phyloP scores from a whole-genome alignment of 2,797 vertebrate species.

The Sibirionetta formosa region DNA sequence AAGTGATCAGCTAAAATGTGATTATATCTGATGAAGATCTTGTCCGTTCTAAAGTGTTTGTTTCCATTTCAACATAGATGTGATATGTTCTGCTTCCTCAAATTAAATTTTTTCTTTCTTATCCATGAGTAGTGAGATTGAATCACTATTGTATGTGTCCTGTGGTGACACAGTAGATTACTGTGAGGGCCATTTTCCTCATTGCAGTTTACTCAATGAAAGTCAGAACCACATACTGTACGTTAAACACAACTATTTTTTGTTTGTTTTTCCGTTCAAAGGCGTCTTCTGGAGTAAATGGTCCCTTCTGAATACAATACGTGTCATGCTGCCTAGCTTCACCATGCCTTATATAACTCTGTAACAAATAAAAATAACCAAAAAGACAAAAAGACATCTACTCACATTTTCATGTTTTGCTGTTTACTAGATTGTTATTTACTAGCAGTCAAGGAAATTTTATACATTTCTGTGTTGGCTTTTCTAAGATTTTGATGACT shows the following conservation, averaged over 20 bases:
- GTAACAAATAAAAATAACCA: not conserved
- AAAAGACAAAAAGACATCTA: not conserved
- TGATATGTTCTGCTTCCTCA: not conserved
- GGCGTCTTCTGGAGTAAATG: not conserved
- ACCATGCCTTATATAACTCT: not conserved
- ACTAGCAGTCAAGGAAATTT: not conserved
- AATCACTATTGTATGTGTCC: not conserved
- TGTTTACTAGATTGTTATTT: not conserved
- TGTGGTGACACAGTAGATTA: not conserved
- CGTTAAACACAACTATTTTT: not conserved
- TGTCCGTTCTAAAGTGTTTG: not conserved
- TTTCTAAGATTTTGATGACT: not conserved
- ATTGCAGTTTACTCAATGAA: not conserved
- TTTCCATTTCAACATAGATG: not conserved
- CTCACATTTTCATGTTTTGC: not conserved
- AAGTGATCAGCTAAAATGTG: not conserved
- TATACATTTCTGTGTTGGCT: not conserved
- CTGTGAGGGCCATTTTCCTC: not conserved
- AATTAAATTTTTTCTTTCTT: not conserved
- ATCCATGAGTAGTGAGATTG: not conserved
- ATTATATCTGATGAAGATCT: not conserved
- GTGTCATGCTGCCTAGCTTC: not conserved
- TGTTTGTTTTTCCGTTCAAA: not conserved
- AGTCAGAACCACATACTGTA: not conserved
- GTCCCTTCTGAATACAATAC: not conserved